Conservation (phyloP, 30 jellyfish, hydroid and myxozoan genomes). For the Clytia hemisphaerica region DNA sequence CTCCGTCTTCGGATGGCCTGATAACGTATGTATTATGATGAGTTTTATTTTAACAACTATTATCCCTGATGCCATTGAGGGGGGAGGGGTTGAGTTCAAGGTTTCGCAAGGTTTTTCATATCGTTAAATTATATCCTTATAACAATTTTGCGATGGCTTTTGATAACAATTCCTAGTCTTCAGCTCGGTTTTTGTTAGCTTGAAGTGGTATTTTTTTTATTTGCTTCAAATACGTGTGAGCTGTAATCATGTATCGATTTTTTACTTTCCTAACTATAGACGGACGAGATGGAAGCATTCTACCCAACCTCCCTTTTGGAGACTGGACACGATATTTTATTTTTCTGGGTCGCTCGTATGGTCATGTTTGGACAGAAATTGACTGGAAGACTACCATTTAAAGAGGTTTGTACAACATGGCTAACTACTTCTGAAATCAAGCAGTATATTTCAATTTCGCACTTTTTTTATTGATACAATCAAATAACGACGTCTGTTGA, state of each 20-base stretch:
- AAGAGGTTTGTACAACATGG: constrained; percentile 68
- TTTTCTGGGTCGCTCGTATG: constrained; percentile 99
- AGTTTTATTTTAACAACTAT: not conserved
- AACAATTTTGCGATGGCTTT: not conserved
- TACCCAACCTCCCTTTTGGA: constrained; percentile 95
- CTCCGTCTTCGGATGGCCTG: constrained; percentile 99
- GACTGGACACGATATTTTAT: constrained; percentile 95
- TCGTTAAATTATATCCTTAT: not conserved
- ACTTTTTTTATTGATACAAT: too few relatives aligned
- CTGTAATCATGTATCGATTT: not conserved
- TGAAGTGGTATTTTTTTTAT: not conserved
- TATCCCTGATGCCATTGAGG: not conserved
- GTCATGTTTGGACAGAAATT: constrained; percentile 92
- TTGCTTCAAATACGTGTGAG: not conserved
- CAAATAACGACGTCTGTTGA: too few relatives aligned
- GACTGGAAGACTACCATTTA: constrained; percentile 84
- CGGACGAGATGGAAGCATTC: constrained; percentile 62
- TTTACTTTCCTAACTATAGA: constrained; percentile 48
- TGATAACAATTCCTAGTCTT: not conserved
- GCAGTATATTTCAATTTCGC: too few relatives aligned
- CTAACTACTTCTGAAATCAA: too few relatives aligned
- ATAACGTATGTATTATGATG: constrained; percentile 41
- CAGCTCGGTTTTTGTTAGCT: not conserved
- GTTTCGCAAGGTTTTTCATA: not conserved
- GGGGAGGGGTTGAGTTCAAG: too few relatives aligned